Conservation (phyloP, 2,888 invertebrate genomes). For the Ectropis crepuscularia region DNA sequence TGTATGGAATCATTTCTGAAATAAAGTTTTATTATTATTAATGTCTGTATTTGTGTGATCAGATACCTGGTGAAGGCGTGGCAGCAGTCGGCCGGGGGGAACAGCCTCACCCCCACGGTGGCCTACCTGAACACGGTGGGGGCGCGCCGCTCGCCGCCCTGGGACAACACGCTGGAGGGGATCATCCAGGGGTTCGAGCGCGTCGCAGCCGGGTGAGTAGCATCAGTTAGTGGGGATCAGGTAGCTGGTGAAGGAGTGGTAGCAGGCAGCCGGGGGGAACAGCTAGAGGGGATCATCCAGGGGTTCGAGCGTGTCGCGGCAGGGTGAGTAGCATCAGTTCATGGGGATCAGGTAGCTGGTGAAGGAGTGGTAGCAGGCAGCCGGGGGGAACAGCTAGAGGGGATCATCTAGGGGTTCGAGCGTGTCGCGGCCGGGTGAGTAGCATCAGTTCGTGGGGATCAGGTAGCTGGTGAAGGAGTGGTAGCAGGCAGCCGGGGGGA, state of each 20-base stretch:
- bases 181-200: slow-evolving; percentile 85
- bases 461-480: not conserved
- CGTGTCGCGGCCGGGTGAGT: slow-evolving; percentile 86
- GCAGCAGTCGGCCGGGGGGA: slow-evolving; percentile 87
- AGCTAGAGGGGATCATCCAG: slow-evolving; percentile 80
- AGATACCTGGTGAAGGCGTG: slow-evolving; percentile 92
- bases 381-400: slow-evolving; percentile 76
- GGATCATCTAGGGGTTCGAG: slow-evolving; percentile 85
- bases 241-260: not conserved
- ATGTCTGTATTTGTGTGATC: slow-evolving; percentile 83
- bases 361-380: not conserved
- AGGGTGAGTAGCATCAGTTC: slow-evolving; percentile 72
- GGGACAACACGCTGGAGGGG: slow-evolving; percentile 78
- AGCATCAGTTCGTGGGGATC: not conserved
- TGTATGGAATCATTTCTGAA: no score
- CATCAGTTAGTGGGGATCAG: not conserved
- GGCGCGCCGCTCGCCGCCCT: slow-evolving; percentile 65
- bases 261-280: slow-evolving; percentile 59
- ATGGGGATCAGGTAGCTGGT: not conserved
- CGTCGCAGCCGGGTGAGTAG: slow-evolving; percentile 86
- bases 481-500: slow-evolving; percentile 55
- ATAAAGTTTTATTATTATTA: no score
- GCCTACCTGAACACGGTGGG: slow-evolving; percentile 83
- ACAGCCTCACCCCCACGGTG: slow-evolving; percentile 88
- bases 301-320: slow-evolving; percentile 87